Evolutionary conservation across 2,797 vertebrate species (phyloP), one percentile per base, ranked within the genome.

Genomic region (Tenualosa thibaudeaui): DNA sequence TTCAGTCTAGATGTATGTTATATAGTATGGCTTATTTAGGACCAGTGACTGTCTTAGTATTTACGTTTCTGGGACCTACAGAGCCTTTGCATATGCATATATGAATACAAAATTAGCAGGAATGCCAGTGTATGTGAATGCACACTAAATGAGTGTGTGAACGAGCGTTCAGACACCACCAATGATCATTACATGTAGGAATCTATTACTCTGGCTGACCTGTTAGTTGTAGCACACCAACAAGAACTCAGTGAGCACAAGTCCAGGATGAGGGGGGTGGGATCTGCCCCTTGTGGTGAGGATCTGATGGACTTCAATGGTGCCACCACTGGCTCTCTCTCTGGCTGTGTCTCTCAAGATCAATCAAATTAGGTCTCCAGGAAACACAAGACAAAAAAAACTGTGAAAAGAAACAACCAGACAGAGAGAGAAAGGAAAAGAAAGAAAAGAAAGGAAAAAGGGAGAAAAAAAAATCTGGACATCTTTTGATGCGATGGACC

Each of bases 401-500:
- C 31, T 9, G 3, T 0, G 3, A 65, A 24, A 71, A 15, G 65
- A 65, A 15, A 82, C 53, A 65, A 15, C 75, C 53, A 81, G 31
- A 40, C 9, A 82, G 46, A 15, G 56, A 17, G 46, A 31, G n/a
- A 17, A 31, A 65, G 10, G n/a, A 31, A 65, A 71, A 13, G 81
- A 85, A 82, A 31, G 81, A 85, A 82, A 26, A 31, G 62, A 84
- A 84, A 81, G 81, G 83, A 43, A 86, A 54, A 62, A 65, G 82
- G 15, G 71, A 58, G 31, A 43, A 86, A 87, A 86, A 89, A 85
- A 89, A 86, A 89, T 88, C 86, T 88, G 89, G 89, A 89, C 88
- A 89, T 84, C 81, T 90, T 78, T 89, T 91, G 88, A 89, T 89
- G 90, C 85, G 84, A 82, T 86, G 86, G 82, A 87, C 87, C 81